Base-by-base conservation (phyloP, 2,888 invertebrate species). In the Trichogramma evanescens region DNA sequence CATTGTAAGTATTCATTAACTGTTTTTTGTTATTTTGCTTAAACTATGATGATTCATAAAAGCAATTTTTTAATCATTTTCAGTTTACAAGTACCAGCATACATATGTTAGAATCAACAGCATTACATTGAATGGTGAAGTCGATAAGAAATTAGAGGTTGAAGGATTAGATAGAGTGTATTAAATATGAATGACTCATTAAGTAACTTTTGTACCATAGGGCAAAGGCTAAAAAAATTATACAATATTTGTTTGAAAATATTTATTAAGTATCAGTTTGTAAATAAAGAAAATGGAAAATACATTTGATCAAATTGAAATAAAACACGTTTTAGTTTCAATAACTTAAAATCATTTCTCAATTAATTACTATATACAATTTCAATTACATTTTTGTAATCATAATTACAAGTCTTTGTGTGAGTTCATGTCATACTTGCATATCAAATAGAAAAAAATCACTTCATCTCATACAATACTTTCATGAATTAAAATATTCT, bases 81-180 rank as follows among this genome's bases (percentile, higher is more conserved):
- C 68, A 82, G 83, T 83, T 75, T 82, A 82, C 68, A 82, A 89
- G 70, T 80, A 84, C 3, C 86, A 86, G 46, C 85, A 87, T 69
- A 90, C 91, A 4, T 86, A 87, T 80, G 74, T 92, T 54, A 82
- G 91, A 71, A 91, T 92, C 58, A 91, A 91, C 73, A 82, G 84
- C 1, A 86, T 92, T 63, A 83, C 83, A 68, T 80, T 89, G 59
- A 77, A 76, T 9, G 82, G 79, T 67, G 80, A 80, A 66, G 80
- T 89, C 48, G 81, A 84, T 69, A 80, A 82, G 66, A 75, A 79
- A 39, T 74, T 74, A 54, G 78, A 79, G 63, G 69, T 79, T 6
- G 78, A 80, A 71, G 80, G 78, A 61, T 68, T 77, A 53, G 73
- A 79, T 56, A 74, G 70, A 68, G 62, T 76, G 66, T 76, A 71